phyloP scores from a whole-genome alignment of 2,113 vertebrate species.

The Chloropsis hardwickii region DNA sequence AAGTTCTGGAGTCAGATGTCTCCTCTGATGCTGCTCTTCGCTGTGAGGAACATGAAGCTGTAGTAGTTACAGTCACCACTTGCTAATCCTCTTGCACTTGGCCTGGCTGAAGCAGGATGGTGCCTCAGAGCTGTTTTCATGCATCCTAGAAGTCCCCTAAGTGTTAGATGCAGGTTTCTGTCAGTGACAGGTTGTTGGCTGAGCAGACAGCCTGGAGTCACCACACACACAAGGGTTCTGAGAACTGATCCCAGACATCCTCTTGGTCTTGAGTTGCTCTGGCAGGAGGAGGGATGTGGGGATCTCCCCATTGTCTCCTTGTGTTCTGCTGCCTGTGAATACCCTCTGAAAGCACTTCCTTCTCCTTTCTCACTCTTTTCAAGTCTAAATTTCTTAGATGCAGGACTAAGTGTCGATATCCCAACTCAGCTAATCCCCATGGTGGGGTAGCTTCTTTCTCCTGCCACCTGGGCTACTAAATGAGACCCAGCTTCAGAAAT shows the following conservation, averaged over 20 bases:
- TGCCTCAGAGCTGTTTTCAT: background rate
- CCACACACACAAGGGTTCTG: background rate
- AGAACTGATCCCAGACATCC: constrained; percentile 2
- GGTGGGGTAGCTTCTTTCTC: background rate
- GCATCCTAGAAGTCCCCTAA: background rate
- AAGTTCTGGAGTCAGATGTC: background rate
- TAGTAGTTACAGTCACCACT: background rate
- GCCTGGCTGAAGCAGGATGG: background rate
- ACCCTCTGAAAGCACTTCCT: background rate
- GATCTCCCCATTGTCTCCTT: background rate
- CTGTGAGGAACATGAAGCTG: background rate
- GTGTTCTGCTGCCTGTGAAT: background rate
- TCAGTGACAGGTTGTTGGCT: constrained; percentile 26
- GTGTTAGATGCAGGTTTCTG: background rate
- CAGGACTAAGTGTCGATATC: fast-evolving
- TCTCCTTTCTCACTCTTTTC: background rate
- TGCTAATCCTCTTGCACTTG: background rate
- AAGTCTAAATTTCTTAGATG: background rate
- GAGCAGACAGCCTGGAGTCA: background rate
- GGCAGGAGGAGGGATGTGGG: background rate
- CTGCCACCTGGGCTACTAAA: background rate
- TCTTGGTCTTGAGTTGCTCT: background rate
- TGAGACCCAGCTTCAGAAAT: background rate
- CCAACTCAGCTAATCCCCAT: fast-evolving
- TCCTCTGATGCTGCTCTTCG: background rate